Evolutionary conservation across 2,113 vertebrate genomes (phyloP), one percentile per base, ranked within the genome.

Genomic region (Microcebus tavaratra): DNA sequence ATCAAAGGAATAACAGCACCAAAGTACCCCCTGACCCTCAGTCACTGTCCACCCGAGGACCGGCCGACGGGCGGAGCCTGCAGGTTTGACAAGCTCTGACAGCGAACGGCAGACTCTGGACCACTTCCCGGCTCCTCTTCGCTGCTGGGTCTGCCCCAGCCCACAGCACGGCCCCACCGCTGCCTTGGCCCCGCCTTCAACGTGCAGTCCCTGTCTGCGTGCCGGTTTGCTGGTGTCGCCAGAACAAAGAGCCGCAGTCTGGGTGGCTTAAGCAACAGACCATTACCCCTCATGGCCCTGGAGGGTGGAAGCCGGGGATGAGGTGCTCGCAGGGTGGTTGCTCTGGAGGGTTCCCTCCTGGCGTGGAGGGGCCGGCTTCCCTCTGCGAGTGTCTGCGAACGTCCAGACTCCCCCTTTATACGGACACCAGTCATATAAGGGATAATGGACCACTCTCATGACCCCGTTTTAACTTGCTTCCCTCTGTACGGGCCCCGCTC

Each of bases 11-110:
- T 2, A 4, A 8, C 1, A 14, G 12, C 67, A 7, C 39, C 17
- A 1, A 8, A 7, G 12, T 6, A 3, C 2, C 34, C 5, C 23
- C 76, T 0, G 14, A 6, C n/a, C 23, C 6, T 29, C 8, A 55
- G 20, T 42, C 45, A 3, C n/a, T n/a, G 27, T 20, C 0, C 0
- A 3, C 13, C 36, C 2, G 0, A 3, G 76, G 15, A 21, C 8
- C 0, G 0, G 48, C 31, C 12, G 1, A 3, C 0, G 5, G 2
- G 14, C 0, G 0, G 70, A 39, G 61, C 20, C 31, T 2, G 21
- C 8, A 0, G 15, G 4, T 21, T 42, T 15, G 3, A 18, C 5
- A 4, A 20, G 59, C 61, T 39, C 42, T 1, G 27, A 36, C 1
- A 34, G 39, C 5, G 1, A 5, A 23, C 0, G 12, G 48, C 61